These are phyloP conservation scores for Channa argus DNA, from an alignment of 2,113 vertebrate species.

Conservation along the genomic window DNA sequence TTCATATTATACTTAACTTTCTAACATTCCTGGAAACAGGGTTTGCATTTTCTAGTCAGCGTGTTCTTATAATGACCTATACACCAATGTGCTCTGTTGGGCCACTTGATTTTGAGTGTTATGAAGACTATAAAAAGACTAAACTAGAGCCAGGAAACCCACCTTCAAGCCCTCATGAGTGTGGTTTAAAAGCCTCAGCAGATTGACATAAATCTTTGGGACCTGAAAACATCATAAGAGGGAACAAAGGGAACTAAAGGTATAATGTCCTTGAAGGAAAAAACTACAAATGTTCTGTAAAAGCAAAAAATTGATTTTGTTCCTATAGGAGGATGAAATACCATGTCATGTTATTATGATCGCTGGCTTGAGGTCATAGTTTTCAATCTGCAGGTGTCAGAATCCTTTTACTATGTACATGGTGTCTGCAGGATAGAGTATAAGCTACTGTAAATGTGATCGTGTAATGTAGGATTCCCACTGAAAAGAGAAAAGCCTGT, in stretches of 20 bases:
- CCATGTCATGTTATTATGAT: not conserved
- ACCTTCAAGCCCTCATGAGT: not conserved
- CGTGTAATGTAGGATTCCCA: not conserved
- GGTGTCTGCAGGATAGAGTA: not conserved
- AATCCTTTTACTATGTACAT: conserved; percentile 11
- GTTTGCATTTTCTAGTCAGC: not conserved
- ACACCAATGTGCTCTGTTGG: not conserved
- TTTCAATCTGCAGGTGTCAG: not conserved
- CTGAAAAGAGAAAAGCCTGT: conserved; percentile 26
- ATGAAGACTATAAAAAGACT: not conserved
- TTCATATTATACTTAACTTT: too few relatives aligned
- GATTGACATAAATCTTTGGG: not conserved
- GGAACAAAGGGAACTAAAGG: not conserved
- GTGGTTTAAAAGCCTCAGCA: not conserved
- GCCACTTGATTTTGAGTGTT: not conserved
- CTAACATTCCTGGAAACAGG: too few relatives aligned
- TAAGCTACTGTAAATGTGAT: not conserved
- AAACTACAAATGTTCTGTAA: too few relatives aligned
- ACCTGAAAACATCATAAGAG: not conserved
- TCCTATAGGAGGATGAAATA: not conserved
- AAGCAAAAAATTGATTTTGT: not conserved
- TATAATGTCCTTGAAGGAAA: conserved; percentile 29
- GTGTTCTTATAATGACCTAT: not conserved
- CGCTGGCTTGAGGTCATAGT: not conserved
- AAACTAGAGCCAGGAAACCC: not conserved